Evolutionary conservation across 2,888 invertebrate species (phyloP), one percentile per base, ranked within the genome.

Genomic region (Drosophila mimetica): DNA sequence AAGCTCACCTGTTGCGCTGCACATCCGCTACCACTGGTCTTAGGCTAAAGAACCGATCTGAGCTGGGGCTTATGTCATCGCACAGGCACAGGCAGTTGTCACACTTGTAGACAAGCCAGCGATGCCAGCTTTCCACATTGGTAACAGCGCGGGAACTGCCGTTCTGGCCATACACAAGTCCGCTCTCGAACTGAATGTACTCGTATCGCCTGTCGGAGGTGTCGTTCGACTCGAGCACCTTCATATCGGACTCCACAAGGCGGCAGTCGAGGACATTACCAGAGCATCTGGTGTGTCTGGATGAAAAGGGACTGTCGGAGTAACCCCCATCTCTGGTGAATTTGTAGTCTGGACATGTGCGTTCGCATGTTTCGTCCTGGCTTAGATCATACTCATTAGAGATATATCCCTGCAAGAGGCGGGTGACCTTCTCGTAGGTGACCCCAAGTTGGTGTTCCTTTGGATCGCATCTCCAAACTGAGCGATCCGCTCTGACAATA

Each of bases 351-450:
- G 7, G 0, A 91, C 94, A 90, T 97, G 97, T 95, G 89, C 97
- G 95, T 32, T 94, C 92, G 90, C 97, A 97, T 0, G 96, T 95
- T 2, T 93, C 92, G 8, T 95, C 94, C 0, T 92, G 78, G 91
- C 97, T 97, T 92, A 97, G 92, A 90, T 97, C 96, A 13, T 96
- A 96, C 89, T 97, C 97, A 91, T 97, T 97, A 89, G 96, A 96
- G 47, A 97, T 93, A 91, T 96, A 97, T 8, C 97, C 97, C 92
- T 97, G 96, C n/a, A 97, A 93, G 0, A 97, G 92, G 53, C 95
- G 94, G 4, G 96, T 97, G 58, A 97, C 93, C 90, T 96, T 94
- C 13, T 94, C 94, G 89, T 95, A 97, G 0, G 95, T 97, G 75
- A 93, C 93, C 11, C 93, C 94, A 92, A 90, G 57, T 89, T 92